Base-by-base conservation (phyloP, 2,888 invertebrate genomes). In the Pilophorus perplexus region DNA sequence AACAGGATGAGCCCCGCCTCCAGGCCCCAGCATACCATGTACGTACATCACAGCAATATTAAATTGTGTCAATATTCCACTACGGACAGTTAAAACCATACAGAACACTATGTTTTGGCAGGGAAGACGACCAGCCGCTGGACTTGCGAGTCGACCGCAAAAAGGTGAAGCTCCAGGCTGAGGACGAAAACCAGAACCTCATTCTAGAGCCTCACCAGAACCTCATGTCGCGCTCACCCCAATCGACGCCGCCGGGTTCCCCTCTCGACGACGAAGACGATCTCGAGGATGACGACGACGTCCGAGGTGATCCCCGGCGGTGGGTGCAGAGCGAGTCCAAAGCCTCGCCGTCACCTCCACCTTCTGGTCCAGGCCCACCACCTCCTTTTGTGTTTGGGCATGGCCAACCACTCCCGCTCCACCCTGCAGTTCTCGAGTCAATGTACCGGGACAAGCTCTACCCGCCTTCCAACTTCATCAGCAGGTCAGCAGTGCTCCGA, bases 71-170 rank as follows among this genome's bases (percentile, higher is more conserved):
- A n/a, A n/a, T n/a, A n/a, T n/a, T n/a, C n/a, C n/a, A n/a, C n/a
- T n/a, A n/a, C n/a, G n/a, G n/a, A n/a, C n/a, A n/a, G n/a, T n/a
- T n/a, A n/a, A n/a, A n/a, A n/a, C n/a, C n/a, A n/a, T n/a, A n/a
- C n/a, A n/a, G n/a, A n/a, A n/a, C n/a, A n/a, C n/a, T n/a, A n/a
- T 1, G n/a, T 37, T 6, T n/a, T 14, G 73, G 68, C 70, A 70
- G 73, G 38, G 74, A 74, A n/a, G 79, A 81, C 62, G 89, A 90
- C 75, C 90, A 92, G 76, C 94, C 94, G 1, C 81, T 94, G 67
- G 95, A 94, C 78, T 82, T 95, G 67, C 84, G 93, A 75, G 84
- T 93, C 73, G 89, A 90, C 69, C 88, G 89, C 78, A 92, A 93
- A 77, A 88, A 92, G 77, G 77, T 78, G 4, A 71, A 82, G 69